Evolutionary conservation across 2,113 vertebrate species (phyloP).

Genomic region (Menura novaehollandiae): DNA sequence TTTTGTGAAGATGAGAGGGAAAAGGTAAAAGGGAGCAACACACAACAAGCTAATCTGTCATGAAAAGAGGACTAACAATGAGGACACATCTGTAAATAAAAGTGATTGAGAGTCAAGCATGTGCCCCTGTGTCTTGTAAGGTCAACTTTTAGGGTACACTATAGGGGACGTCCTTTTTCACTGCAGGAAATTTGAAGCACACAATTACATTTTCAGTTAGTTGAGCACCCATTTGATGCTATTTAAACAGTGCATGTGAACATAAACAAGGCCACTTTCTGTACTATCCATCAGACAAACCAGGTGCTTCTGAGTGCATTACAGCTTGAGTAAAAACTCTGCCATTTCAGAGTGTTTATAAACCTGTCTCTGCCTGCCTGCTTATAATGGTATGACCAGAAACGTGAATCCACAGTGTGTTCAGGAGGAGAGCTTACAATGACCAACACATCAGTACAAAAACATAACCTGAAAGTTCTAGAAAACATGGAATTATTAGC

Average conservation of each 20-base stretch:
- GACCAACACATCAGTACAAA: background rate
- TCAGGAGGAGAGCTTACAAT: background rate
- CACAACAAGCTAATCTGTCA: background rate
- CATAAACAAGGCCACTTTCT: background rate
- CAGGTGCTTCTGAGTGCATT: background rate
- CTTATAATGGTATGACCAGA: background rate
- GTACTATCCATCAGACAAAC: background rate
- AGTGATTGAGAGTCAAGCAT: background rate
- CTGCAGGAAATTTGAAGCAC: background rate
- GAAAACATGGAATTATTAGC: background rate
- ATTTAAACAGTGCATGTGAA: background rate
- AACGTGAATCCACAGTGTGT: background rate
- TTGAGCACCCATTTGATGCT: background rate
- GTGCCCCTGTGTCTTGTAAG: background rate
- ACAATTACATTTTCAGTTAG: background rate
- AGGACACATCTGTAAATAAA: background rate
- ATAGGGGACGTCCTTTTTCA: fast-evolving
- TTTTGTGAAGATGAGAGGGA: background rate
- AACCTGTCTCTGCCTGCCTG: background rate
- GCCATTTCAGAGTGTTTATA: background rate
- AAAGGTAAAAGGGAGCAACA: background rate
- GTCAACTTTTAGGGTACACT: background rate
- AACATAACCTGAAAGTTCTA: background rate
- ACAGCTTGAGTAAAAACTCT: background rate
- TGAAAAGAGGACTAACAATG: background rate